Evolutionary conservation across 2,888 invertebrate species (phyloP), one percentile per base, ranked within the genome.

Genomic region (Phlogophora meticulosa): DNA sequence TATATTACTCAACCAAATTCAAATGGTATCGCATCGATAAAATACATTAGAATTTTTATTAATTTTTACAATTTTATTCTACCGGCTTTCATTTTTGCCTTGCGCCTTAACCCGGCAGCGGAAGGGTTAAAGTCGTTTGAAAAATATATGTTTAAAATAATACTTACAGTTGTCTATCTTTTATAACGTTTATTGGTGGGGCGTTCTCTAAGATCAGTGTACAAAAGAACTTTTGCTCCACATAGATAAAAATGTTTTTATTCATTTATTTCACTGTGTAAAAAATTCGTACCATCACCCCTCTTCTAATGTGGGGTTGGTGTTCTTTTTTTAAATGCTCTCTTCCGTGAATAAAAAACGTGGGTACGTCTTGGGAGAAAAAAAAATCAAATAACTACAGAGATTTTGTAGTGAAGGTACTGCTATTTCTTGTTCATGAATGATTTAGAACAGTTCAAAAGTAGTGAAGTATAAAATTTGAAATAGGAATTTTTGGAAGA

Each of bases 171-270:
- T 32, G 34, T 53, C 62, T 53, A 64, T 77, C 70, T 72, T 78
- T 79, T 78, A 57, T 69, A 71, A 78, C 42, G 65, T 56, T 80
- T 81, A 83, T 83, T 80, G 78, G 34, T 22, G 63, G 82, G 83
- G 83, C 84, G 83, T 83, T 81, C 40, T 80, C 71, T 79, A 75
- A 81, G 77, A 77, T 68, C 43, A 43, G 22, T 20, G 7, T n/a
- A 81, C 68, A 83, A 78, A 62, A 72, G 74, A 64, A 55, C 42
- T 72, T 20, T 78, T 85, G 88, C 90, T 90, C 91, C 79, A 89
- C 69, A 91, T 88, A 92, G 90, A 91, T 90, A 90, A 87, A 68
- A 62, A 90, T 90, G 88, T 89, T 87, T 92, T 90, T 90, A 89
- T 92, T 90, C 86, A 20, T 55, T 32, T 63, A 87, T 82, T 82